Evolutionary conservation across 2,113 vertebrate species (phyloP).

Genomic region (Lates calcarifer): DNA sequence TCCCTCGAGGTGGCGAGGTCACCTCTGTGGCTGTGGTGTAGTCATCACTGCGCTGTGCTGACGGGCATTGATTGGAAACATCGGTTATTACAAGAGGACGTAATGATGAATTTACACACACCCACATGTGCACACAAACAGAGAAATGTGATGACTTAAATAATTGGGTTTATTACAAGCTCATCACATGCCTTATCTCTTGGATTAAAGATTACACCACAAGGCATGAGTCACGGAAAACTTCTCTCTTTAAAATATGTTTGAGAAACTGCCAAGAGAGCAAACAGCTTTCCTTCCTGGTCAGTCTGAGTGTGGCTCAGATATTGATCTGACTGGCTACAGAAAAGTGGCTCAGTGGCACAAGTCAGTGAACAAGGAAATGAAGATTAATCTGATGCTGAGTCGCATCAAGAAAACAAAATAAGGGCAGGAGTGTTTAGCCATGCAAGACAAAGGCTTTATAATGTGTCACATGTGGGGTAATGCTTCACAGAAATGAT

Average conservation of each 20-base stretch:
- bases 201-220: slow-evolving; percentile 5
- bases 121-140: not conserved
- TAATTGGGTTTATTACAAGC: slow-evolving; percentile 7
- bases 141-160: slow-evolving; percentile 15
- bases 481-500: slow-evolving; percentile 3
- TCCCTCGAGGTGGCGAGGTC: slow-evolving; percentile 60
- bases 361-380: slow-evolving; percentile 39
- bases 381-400: not conserved
- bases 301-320: not conserved
- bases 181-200: not conserved
- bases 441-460: slow-evolving; percentile 3
- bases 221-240: not conserved
- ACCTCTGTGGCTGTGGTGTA: slow-evolving; percentile 55
- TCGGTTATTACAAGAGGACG: slow-evolving; percentile 20
- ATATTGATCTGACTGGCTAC: slow-evolving; percentile 10
- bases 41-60: slow-evolving; percentile 41
- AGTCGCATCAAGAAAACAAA: slow-evolving; percentile 16
- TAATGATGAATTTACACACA: slow-evolving; percentile 17
- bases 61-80: slow-evolving; percentile 58
- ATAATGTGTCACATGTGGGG: slow-evolving; percentile 25
- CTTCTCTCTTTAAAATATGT: not conserved
- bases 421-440: not conserved
- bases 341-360: not conserved
- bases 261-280: not conserved
- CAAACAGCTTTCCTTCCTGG: not conserved